Base-by-base conservation (phyloP, 1,140 invertebrate species). In the Drosophila nannoptera region DNA sequence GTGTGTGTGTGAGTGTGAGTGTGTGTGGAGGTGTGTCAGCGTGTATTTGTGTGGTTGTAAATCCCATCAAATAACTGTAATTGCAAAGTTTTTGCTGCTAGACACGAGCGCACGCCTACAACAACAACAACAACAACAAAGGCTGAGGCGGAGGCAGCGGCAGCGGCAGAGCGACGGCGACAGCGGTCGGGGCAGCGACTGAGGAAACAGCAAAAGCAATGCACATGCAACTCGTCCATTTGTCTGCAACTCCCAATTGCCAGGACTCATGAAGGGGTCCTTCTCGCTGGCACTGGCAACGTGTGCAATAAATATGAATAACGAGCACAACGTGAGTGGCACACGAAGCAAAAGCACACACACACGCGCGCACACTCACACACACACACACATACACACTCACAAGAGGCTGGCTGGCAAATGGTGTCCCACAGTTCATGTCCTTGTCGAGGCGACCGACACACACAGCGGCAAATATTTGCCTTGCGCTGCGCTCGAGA, bases 251-350 rank as follows among this genome's bases (percentile, higher is more conserved):
- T 68, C 69, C 48, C 63, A 14, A 60, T 73, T 70, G 71, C 54
- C 48, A 73, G 68, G 68, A 61, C 48, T 58, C 12, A 55, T 46
- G 59, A 33, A 55, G 61, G 61, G 33, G 33, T 14, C 48, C 29
- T 38, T 52, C 40, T 65, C 32, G 33, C 31, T 72, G 50, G 50
- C 64, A 62, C 80, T 71, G 59, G 69, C 80, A 84, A 80, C 81
- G 81, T 84, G 81, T 86, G 82, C 81, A 84, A 84, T 86, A 84
- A 86, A 84, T 84, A 84, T 84, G 81, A 84, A 84, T 86, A 84
- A 84, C 81, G 81, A 84, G 81, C 77, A 77, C 81, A 75, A 84
- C 81, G 81, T 84, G 81, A 84, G 81, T 81, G 81, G 81, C 81
- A 86, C 77, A 84, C 81, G 71, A 86, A 86, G 80, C 80, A 84